A percentile compares a stretch with the other conserved stretches of the same genome.
Conservation (phyloP, 2,113 vertebrate species). For the Chamaea fasciata region DNA sequence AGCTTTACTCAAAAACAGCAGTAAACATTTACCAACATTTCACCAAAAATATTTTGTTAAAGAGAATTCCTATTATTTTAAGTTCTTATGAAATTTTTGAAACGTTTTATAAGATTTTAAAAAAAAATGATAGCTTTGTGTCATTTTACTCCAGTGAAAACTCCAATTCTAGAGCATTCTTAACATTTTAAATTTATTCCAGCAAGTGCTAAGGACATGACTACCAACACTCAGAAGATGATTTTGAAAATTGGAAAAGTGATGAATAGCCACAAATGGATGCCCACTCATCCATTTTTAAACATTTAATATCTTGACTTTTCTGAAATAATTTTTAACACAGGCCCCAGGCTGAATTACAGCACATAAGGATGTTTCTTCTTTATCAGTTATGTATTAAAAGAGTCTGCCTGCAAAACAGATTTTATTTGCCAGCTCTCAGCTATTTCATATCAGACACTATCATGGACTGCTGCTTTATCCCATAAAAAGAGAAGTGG, state of each 20-base stretch:
- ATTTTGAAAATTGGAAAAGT: neutral
- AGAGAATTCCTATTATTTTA: neutral
- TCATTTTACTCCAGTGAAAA: constrained; percentile 31
- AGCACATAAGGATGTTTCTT: neutral
- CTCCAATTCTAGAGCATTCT: neutral
- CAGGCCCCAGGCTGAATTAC: neutral
- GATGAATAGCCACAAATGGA: neutral
- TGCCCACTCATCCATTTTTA: neutral
- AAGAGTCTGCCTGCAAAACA: neutral
- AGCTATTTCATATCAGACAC: neutral
- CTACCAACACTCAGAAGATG: constrained; percentile 16
- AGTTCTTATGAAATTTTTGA: neutral
- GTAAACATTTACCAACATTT: neutral
- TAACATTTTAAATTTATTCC: constrained; percentile 18
- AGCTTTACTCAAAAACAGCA: neutral
- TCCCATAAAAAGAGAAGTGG: neutral
- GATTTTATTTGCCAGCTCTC: neutral
- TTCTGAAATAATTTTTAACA: neutral
- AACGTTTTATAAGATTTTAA: neutral
- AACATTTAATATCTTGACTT: neutral
- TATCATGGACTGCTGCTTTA: neutral
- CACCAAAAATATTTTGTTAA: neutral
- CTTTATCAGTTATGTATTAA: neutral
- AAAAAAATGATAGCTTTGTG: neutral
- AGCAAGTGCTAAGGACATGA: neutral